Conservation (phyloP, 2,113 vertebrate species). For the Phaethon lepturus region DNA sequence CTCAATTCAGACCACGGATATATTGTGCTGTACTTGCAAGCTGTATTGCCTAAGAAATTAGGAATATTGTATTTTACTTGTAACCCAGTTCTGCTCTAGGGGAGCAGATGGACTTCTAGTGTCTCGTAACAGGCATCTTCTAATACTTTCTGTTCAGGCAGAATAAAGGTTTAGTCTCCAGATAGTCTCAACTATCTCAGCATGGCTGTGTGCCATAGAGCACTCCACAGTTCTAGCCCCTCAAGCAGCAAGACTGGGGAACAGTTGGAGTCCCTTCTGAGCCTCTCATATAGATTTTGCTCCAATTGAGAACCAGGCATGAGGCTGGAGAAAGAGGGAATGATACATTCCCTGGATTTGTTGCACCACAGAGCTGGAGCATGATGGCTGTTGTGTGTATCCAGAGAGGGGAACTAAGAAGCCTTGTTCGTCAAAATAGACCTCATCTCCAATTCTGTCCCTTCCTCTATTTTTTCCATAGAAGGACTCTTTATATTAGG, state of each 20-base stretch:
- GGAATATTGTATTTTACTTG: not conserved
- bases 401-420: not conserved
- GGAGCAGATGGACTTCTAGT: not conserved
- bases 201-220: not conserved
- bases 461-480: not conserved
- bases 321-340: not conserved
- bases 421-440: not conserved
- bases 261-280: not conserved
- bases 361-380: not conserved
- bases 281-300: not conserved
- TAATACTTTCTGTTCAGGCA: not conserved
- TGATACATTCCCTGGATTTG: not conserved
- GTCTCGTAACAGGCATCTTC: not conserved
- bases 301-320: not conserved
- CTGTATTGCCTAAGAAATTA: not conserved
- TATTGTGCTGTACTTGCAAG: not conserved
- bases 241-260: not conserved
- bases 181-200: not conserved
- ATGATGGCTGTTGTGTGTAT: accelerated
- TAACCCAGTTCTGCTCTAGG: not conserved
- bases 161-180: not conserved
- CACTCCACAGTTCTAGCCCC: not conserved
- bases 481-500: not conserved
- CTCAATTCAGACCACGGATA: not conserved
- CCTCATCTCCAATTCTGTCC: not conserved